Evolutionary conservation across 2,113 vertebrate genomes (phyloP), one percentile per base, ranked within the genome.

Genomic region (Entelurus aequoreus): DNA sequence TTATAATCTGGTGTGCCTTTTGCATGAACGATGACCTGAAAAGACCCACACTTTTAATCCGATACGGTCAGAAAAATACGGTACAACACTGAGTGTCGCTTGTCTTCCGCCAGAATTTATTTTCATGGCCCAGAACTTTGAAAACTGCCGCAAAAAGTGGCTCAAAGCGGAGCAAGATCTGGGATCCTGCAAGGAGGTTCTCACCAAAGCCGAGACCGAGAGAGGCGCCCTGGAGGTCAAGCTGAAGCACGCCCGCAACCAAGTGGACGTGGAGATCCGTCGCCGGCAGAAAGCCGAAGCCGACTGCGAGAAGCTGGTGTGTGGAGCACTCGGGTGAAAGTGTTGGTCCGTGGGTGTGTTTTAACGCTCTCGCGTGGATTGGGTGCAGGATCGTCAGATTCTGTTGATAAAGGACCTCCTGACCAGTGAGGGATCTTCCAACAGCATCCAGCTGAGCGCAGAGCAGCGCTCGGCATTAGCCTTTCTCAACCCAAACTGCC

Each of bases 181-280:
- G 40, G 86, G 88, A 4, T 88, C 85, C 37, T 94, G 86, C 82
- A 94, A 93, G 70, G 94, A 98, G 65, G 78, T 90, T 8, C 90
- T 99, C 48, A 91, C 94, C 82, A 97, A 97, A 79, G 87, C 88
- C 0, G 93, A 99, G 73, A 92, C 94, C 0, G 97, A 98, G 56
- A 89, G 91, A 1, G 91, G 92, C 1, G 89, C 97, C 3, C 61
- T 99, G 86, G 96, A 97, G 49, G 94, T 99, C 66, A 98, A 98
- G 80, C 89, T 99, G 67, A 99, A 99, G 81, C 97, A 99, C 0
- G 96, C 97, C 15, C 94, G 97, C 16, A 99, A 99, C 78, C 97
- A 99, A 74, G 94, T 99, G 58, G 97, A 99, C 0, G 92, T 99
- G 58, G 97, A 99, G 88, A 98, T 99, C 78, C 92, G 95, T 59